A percentile compares a stretch with the other conserved stretches of the same genome.
Evolutionary conservation across 2,797 vertebrate genomes (phyloP).

Genomic region (Monodelphis domestica): DNA sequence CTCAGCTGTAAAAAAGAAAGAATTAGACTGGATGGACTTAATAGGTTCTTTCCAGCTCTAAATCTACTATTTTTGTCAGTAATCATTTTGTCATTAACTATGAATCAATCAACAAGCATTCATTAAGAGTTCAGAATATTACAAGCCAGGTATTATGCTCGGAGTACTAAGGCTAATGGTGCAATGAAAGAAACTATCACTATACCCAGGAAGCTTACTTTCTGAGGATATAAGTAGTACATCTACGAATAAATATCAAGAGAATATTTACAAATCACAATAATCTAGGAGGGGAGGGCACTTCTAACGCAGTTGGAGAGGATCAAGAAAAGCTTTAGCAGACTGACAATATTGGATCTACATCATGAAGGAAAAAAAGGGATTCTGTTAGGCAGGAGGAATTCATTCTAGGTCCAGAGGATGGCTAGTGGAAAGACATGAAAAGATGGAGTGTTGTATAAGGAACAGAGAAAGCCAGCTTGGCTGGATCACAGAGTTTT

Average conservation of each 20-base stretch:
- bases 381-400: slow-evolving; percentile 15
- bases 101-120: background rate
- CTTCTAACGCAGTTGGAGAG: background rate
- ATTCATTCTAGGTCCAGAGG: background rate
- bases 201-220: background rate
- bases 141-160: background rate
- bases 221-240: background rate
- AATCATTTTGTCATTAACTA: background rate
- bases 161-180: background rate
- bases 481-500: slow-evolving; percentile 8
- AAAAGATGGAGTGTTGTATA: background rate
- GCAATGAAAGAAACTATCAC: background rate
- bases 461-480: slow-evolving; percentile 27
- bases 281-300: too few species aligned
- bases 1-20: background rate
- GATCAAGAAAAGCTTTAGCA: slow-evolving; percentile 20
- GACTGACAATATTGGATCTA: background rate
- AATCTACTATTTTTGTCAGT: background rate
- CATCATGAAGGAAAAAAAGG: background rate
- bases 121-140: background rate
- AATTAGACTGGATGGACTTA: background rate
- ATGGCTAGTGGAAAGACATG: background rate
- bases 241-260: background rate
- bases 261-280: background rate
- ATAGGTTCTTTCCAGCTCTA: background rate